Conservation (phyloP, 2,797 vertebrate genomes). For the Cynopterus sphinx region DNA sequence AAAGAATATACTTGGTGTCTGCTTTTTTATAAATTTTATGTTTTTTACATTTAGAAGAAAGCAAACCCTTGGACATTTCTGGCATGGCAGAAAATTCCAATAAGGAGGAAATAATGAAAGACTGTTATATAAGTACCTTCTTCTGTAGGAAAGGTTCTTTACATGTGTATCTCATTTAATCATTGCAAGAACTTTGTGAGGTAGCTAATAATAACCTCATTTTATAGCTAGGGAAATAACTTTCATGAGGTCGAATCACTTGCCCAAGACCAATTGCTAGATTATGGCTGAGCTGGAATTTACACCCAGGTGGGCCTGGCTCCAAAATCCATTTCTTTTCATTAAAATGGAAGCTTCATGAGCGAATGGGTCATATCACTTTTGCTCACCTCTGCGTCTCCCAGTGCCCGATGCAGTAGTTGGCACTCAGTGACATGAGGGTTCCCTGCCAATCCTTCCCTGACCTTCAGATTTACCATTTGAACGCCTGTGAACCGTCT, state of each 20-base stretch:
- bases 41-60: slow-evolving; percentile 66
- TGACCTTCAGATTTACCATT: neutral
- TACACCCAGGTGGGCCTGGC: neutral
- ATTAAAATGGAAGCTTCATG: neutral
- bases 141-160: neutral
- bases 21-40: slow-evolving; percentile 62
- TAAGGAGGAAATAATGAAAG: neutral
- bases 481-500: neutral
- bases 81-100: neutral
- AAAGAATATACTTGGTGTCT: slow-evolving; percentile 57
- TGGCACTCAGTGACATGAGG: neutral
- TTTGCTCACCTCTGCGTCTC: neutral
- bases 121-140: neutral
- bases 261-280: neutral
- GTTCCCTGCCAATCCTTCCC: neutral
- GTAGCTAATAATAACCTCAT: neutral
- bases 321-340: neutral
- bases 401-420: neutral
- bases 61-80: neutral
- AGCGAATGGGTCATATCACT: neutral
- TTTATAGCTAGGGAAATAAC: neutral
- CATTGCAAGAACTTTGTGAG: neutral
- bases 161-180: neutral
- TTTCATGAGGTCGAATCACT: neutral
- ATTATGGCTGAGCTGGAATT: neutral